These are phyloP conservation scores for Pandemis cinnamomeana DNA, from an alignment of 2,888 invertebrate species.

Conservation along the genomic window DNA sequence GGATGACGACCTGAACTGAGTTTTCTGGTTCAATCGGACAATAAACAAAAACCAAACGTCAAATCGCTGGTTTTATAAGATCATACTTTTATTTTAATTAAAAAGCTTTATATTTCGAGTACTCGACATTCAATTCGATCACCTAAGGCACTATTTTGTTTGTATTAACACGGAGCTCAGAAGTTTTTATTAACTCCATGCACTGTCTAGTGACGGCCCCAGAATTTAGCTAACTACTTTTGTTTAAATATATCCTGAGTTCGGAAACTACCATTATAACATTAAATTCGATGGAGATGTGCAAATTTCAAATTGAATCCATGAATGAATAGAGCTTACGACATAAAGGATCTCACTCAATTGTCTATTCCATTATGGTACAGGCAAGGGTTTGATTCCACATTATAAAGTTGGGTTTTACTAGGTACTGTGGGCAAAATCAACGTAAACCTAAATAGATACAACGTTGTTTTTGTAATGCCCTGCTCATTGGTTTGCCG, in stretches of 20 bases:
- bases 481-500: background rate
- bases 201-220: background rate
- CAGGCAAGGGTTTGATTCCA: background rate
- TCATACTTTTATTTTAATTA: background rate
- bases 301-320: background rate
- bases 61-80: background rate
- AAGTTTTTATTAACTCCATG: background rate
- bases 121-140: background rate
- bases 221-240: background rate
- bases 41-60: background rate
- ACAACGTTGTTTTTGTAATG: constrained; percentile 2
- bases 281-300: background rate
- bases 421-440: background rate
- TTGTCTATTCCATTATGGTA: background rate
- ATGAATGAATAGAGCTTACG: background rate
- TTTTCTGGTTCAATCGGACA: no score
- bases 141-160: background rate
- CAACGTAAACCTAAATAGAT: background rate
- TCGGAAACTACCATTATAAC: background rate
- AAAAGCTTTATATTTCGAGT: background rate
- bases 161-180: background rate
- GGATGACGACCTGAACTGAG: no score
- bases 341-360: background rate
- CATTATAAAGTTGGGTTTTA: background rate
- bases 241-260: background rate